Evolutionary conservation across 2,113 vertebrate genomes (phyloP).

Genomic region (Vidua chalybeata): DNA sequence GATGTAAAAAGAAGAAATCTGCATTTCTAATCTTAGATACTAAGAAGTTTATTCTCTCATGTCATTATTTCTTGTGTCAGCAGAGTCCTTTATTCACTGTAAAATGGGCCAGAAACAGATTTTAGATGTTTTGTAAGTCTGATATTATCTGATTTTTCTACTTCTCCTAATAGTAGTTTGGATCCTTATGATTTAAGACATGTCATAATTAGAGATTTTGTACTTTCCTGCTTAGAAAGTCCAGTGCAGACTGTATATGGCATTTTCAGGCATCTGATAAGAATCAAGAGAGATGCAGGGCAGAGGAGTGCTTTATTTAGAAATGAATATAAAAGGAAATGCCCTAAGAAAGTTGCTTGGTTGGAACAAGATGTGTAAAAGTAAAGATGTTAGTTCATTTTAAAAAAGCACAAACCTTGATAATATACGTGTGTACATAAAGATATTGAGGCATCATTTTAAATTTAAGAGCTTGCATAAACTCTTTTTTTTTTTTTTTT

Average conservation of each 20-base stretch:
- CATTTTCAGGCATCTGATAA: slow-evolving; percentile 35
- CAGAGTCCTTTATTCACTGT: background rate
- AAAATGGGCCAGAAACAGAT: background rate
- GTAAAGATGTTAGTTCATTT: background rate
- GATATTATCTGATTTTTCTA: background rate
- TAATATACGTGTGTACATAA: rapidly evolving
- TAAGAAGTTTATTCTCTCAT: background rate
- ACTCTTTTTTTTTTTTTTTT: background rate
- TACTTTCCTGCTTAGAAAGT: background rate
- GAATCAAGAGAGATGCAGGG: background rate
- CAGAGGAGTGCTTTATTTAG: slow-evolving; percentile 36
- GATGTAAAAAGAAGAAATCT: background rate
- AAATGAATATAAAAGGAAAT: slow-evolving; percentile 29
- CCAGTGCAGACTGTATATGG: background rate
- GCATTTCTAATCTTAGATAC: background rate
- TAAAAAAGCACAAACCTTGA: background rate
- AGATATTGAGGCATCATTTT: background rate
- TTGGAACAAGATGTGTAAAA: background rate
- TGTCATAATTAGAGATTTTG: background rate
- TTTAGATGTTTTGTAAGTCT: background rate
- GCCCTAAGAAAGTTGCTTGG: background rate
- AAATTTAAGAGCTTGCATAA: background rate
- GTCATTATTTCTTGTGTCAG: background rate
- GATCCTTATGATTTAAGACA: background rate
- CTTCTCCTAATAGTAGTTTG: background rate